Evolutionary conservation across 1,140 invertebrate species (phyloP).

Genomic region (Danaus plexippus): DNA sequence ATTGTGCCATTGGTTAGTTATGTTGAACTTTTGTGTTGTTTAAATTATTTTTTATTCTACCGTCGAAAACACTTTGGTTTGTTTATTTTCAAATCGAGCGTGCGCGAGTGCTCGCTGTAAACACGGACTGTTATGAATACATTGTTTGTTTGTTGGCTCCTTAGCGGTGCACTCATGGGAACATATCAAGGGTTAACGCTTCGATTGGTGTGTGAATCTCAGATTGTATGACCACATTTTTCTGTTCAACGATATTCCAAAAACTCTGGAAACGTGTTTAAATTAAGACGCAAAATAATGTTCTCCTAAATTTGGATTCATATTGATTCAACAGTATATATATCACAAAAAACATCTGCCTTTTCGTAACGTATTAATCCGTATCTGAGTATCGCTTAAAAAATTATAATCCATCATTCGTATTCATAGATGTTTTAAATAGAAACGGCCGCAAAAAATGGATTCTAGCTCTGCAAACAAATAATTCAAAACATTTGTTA

Average conservation of each 20-base stretch:
- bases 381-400: conserved; percentile 19
- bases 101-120: conserved; percentile 49
- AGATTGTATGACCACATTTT: conserved; percentile 13
- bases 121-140: conserved; percentile 36
- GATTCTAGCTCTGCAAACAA: too few species aligned
- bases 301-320: not conserved
- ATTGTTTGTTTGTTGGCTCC: conserved; percentile 38
- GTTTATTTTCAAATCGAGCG: conserved; percentile 58
- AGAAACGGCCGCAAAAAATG: too few species aligned
- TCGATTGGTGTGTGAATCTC: conserved; percentile 10
- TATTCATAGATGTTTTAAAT: conserved; percentile 22
- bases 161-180: conserved; percentile 30
- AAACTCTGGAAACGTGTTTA: too few species aligned
- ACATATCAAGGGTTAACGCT: conserved; percentile 37
- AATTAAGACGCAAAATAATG: not conserved
- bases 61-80: conserved; percentile 42
- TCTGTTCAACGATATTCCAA: not conserved
- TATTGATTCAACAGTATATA: conserved; percentile 14
- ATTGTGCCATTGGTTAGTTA: conserved; percentile 23
- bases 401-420: conserved; percentile 25
- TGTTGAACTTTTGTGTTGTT: conserved; percentile 35
- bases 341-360: conserved; percentile 27
- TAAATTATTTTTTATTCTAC: conserved; percentile 38
- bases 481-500: conserved; percentile 4
- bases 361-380: conserved; percentile 29